Base-by-base conservation (phyloP, 1,140 invertebrate genomes). In the Caligus rogercresseyi region DNA sequence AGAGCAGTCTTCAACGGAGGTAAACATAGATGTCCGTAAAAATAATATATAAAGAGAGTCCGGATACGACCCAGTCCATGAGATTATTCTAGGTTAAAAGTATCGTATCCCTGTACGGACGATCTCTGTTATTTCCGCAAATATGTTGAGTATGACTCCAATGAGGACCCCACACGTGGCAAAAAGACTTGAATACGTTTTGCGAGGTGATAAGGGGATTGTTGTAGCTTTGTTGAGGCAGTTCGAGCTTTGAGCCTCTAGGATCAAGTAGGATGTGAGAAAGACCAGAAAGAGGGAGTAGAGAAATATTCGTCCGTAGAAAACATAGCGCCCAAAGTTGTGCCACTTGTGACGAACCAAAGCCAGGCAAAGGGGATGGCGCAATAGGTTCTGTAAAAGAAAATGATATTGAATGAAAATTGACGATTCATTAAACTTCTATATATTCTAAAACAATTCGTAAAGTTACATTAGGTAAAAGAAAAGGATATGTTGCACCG, bases 271-370 rank as follows among this genome's bases (percentile, higher is more conserved):
- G 7, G 64, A 73, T 25, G 76, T 77, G 13, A 79, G 68, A 67
- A 75, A 74, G 11, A 66, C 69, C 15, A 78, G 67, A 66, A 78
- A 78, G n/a, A 77, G 58, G n/a, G 70, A 54, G 67, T 77, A 79
- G 25, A 78, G 67, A 25, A 71, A 26, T 15, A 79, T 71, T 58
- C 75, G 75, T 11, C 72, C 67, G 67, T 78, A 79, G 69, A 78
- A 79, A 52, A 79, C 69, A 24, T 72, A 71, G 43, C 73, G 68
- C 3, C 72, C 76, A 67, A 72, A 74, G 55, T 67, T 71, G 66
- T 71, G 71, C 78, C 78, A 79, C 66, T 79, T 79, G 66, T 76
- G 70, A 54, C 71, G 70, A 7, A 79, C 67, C 19, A 79, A 66
- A 25, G 72, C 71, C 3, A 71, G 71, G 20, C 76, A 75, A 53